phyloP scores from a whole-genome alignment of 2,113 vertebrate genomes.

The Okapia johnstoni region DNA sequence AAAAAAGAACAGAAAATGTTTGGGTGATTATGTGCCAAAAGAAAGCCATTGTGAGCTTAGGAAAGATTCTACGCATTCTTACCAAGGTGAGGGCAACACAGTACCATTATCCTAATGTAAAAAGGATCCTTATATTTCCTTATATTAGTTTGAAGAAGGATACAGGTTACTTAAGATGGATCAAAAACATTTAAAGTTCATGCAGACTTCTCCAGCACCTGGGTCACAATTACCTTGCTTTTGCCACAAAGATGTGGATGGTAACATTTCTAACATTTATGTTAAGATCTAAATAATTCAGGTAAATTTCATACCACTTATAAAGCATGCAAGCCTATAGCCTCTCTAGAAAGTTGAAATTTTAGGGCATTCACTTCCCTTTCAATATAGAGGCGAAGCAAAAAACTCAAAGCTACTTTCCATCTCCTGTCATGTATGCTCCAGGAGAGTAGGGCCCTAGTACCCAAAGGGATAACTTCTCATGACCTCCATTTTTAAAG shows the following conservation, averaged over 20 bases:
- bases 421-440: background rate
- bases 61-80: background rate
- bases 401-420: constrained; percentile 1
- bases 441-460: background rate
- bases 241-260: background rate
- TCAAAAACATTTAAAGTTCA: constrained; percentile 20
- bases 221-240: background rate
- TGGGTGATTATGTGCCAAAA: background rate
- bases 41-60: background rate
- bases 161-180: background rate
- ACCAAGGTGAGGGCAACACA: constrained; percentile 1
- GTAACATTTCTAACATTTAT: background rate
- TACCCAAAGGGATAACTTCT: background rate
- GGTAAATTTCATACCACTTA: background rate
- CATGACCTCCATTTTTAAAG: background rate
- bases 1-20: constrained; percentile 26
- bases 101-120: background rate
- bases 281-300: background rate
- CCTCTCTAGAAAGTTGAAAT: background rate
- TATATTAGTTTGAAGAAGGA: background rate
- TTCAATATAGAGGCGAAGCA: constrained; percentile 10
- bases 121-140: background rate
- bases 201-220: background rate
- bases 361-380: background rate
- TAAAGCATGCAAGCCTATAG: background rate